Percentiles rank a stretch among this genome's conserved stretches.
Conservation (phyloP, 2,113 vertebrate species). For the Anolis carolinensis region DNA sequence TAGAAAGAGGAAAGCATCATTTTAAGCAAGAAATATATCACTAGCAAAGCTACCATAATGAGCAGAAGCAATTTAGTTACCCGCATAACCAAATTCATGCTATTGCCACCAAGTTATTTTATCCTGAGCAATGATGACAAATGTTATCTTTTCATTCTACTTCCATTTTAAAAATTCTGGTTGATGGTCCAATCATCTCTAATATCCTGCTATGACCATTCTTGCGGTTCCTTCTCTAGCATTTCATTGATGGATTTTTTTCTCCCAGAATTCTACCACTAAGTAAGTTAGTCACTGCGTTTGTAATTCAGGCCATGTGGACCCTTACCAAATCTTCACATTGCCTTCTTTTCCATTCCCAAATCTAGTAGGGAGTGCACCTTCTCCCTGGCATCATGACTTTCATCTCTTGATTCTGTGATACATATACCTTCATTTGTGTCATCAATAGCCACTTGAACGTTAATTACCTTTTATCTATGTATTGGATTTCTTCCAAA, state of each 20-base stretch:
- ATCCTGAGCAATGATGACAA: background rate
- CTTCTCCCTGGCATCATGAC: background rate
- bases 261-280: background rate
- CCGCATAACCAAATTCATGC: slow-evolving; percentile 41
- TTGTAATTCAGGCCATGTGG: background rate
- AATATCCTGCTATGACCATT: background rate
- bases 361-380: background rate
- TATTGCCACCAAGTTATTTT: slow-evolving; percentile 2
- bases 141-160: background rate
- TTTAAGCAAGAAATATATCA: background rate
- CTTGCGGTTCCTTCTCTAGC: background rate
- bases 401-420: background rate
- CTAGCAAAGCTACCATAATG: background rate
- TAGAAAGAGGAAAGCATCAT: background rate
- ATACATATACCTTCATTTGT: background rate
- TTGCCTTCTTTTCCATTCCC: background rate
- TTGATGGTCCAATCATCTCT: background rate
- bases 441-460: background rate
- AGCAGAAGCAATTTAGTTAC: slow-evolving; percentile 48
- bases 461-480: too few relatives aligned
- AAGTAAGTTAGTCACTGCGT: background rate
- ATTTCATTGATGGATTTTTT: background rate
- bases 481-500: too few relatives aligned
- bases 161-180: background rate
- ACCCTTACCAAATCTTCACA: background rate